Conservation (phyloP, 2,888 invertebrate genomes). For the Brenthis hecate region DNA sequence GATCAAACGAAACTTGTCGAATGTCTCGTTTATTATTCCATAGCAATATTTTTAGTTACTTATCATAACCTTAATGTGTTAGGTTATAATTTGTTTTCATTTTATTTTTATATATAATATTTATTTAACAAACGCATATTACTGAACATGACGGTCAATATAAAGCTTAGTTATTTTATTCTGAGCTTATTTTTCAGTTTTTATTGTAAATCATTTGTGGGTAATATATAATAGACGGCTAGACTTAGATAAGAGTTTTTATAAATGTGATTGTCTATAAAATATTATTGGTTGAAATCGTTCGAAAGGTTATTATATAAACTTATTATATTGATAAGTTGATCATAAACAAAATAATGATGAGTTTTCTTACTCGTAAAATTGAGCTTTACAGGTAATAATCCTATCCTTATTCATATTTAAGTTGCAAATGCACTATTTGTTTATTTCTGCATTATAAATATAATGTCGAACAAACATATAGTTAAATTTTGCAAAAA, state of each 20-base stretch:
- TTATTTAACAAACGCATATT: not conserved
- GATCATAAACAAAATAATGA: not conserved
- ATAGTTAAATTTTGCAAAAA: too few relatives aligned
- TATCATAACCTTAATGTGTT: not conserved
- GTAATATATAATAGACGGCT: not conserved
- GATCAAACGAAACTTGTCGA: conserved; percentile 12
- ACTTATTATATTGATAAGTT: too few relatives aligned
- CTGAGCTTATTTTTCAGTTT: not conserved
- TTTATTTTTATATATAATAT: not conserved
- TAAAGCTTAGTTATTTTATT: not conserved
- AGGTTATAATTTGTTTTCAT: not conserved
- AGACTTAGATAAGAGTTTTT: not conserved
- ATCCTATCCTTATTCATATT: not conserved
- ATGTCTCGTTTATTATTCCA: not conserved
- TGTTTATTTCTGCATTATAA: not conserved
- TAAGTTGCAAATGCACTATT: not conserved
- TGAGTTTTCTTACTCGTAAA: not conserved
- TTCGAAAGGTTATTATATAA: not conserved
- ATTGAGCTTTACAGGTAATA: not conserved
- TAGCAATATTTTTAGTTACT: not conserved
- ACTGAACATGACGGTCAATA: not conserved
- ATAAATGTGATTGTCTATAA: not conserved
- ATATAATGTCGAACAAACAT: too few relatives aligned
- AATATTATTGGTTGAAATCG: conserved; percentile 7
- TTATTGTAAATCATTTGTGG: not conserved